Conservation (phyloP, 2,113 vertebrate species). For the Megaleporinus macrocephalus region DNA sequence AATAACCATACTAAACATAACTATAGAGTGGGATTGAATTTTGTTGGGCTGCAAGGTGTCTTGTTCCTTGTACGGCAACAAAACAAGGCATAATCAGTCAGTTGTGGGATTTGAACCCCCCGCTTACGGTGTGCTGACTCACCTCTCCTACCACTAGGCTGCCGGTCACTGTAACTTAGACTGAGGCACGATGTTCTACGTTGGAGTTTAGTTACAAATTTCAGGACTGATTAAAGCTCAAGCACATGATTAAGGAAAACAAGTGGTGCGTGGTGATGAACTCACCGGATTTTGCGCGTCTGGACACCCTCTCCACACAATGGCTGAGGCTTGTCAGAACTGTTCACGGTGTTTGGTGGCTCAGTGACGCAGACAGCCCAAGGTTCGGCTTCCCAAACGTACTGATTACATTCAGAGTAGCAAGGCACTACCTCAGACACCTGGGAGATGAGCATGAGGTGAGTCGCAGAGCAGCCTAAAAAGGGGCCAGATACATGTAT, state of each 20-base stretch:
- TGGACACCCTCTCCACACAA: conserved; percentile 83
- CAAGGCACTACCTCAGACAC: conserved; percentile 87
- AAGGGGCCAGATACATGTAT: neutral
- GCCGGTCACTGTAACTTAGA: too few species aligned
- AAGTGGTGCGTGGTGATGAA: conserved; percentile 6
- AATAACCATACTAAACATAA: too few species aligned
- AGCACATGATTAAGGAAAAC: neutral
- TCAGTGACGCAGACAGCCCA: conserved; percentile 85
- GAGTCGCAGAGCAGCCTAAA: neutral
- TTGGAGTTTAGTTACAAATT: too few species aligned
- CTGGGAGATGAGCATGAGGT: conserved; percentile 64
- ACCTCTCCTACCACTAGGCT: too few species aligned
- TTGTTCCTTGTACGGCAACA: too few species aligned
- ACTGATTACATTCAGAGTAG: conserved; percentile 83
- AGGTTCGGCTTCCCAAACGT: conserved; percentile 79
- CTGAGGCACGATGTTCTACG: too few species aligned
- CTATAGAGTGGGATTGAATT: too few species aligned
- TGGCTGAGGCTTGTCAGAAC: conserved; percentile 32
- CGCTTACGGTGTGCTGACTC: too few species aligned
- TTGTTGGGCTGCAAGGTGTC: too few species aligned
- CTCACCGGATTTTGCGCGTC: conserved; percentile 81
- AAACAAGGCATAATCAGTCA: too few species aligned
- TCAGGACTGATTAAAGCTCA: too few species aligned
- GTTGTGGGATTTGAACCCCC: too few species aligned
- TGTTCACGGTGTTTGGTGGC: conserved; percentile 68